These are phyloP conservation scores for Heliconius congener DNA, from an alignment of 1,140 invertebrate genomes.

Conservation along the genomic window DNA sequence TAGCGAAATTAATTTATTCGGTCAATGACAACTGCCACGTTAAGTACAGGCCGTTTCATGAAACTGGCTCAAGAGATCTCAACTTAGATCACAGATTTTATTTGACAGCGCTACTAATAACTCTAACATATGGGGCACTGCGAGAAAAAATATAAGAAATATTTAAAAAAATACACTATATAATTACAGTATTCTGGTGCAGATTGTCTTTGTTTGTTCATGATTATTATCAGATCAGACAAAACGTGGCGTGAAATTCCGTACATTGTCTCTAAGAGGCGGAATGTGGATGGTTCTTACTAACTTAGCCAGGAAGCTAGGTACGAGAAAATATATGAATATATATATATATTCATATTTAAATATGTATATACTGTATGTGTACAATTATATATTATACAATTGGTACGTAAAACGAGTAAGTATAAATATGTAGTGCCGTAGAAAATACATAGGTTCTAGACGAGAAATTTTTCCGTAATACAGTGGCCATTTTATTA, in stretches of 20 bases:
- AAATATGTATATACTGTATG: background rate
- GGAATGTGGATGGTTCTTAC: background rate
- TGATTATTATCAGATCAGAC: too few species aligned
- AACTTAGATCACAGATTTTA: background rate
- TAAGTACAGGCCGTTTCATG: background rate
- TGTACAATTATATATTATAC: background rate
- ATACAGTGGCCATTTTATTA: slow-evolving; percentile 15
- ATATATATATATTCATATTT: background rate
- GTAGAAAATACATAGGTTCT: background rate
- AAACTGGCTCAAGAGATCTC: slow-evolving; percentile 1
- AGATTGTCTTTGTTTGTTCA: too few species aligned
- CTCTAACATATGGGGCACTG: background rate
- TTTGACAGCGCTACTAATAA: background rate
- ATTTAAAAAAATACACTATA: too few species aligned
- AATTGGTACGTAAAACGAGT: background rate
- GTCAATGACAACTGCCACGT: background rate
- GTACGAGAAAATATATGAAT: background rate
- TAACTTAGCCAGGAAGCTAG: too few species aligned
- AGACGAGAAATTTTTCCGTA: background rate
- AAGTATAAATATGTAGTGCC: too few species aligned
- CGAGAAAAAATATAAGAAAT: background rate
- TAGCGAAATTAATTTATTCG: background rate
- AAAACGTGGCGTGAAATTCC: too few species aligned
- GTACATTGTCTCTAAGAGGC: background rate
- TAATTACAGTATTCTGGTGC: too few species aligned